phyloP scores from a whole-genome alignment of 2,888 invertebrate genomes.

The Microctonus hyperodae region DNA sequence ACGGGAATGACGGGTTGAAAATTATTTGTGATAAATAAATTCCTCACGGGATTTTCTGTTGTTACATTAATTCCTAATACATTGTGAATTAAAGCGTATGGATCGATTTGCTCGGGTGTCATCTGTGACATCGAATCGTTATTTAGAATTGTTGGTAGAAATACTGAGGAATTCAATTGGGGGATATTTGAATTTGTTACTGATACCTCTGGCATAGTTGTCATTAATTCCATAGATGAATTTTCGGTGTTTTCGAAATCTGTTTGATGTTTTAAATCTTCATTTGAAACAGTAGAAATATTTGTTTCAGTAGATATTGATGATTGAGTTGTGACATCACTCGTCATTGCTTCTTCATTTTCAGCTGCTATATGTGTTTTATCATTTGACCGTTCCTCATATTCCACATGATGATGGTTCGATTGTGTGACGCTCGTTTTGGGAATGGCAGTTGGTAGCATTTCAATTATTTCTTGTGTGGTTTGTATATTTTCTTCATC shows the following conservation, averaged over 20 bases:
- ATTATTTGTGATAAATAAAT: slow-evolving; percentile 1
- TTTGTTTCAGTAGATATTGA: slow-evolving; percentile 5
- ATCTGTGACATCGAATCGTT: slow-evolving; percentile 47
- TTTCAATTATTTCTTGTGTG: slow-evolving; percentile 17
- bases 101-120: slow-evolving; percentile 45
- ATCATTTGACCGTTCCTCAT: not conserved
- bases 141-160: slow-evolving; percentile 29
- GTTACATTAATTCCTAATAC: not conserved
- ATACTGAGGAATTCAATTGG: slow-evolving; percentile 39
- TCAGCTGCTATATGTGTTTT: slow-evolving; percentile 11
- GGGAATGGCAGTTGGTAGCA: slow-evolving; percentile 36
- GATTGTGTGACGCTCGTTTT: slow-evolving; percentile 29
- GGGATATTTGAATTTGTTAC: slow-evolving; percentile 42
- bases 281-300: not conserved
- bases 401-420: not conserved
- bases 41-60: slow-evolving; percentile 17
- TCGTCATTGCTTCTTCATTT: slow-evolving; percentile 8
- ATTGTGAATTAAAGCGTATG: slow-evolving; percentile 24
- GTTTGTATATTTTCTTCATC: slow-evolving; percentile 19
- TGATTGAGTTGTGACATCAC: slow-evolving; percentile 11
- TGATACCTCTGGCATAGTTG: slow-evolving; percentile 15
- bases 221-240: slow-evolving; percentile 3
- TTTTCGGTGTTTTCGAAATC: not conserved
- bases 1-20: slow-evolving; percentile 40
- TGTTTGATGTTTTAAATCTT: slow-evolving; percentile 24